Evolutionary conservation across 1,140 invertebrate genomes (phyloP), one percentile per base, ranked within the genome.

Genomic region (Heliconius hewitsoni): DNA sequence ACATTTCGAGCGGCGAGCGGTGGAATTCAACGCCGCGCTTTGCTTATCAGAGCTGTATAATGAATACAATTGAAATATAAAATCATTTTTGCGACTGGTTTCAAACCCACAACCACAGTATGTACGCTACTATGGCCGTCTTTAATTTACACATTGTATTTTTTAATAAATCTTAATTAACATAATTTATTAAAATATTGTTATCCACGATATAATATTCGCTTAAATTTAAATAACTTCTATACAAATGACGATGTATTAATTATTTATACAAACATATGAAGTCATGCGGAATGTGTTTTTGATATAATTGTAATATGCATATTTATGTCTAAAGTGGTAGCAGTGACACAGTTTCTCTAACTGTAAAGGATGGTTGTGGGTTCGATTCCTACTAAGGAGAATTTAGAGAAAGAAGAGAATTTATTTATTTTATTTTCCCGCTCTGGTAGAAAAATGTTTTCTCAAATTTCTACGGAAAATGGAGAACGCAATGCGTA

Each of bases 141-240:
- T 52, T 52, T 52, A 52, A 0, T 52, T 52, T 52, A 52, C 50
- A 57, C n/a, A 66, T 27, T 27, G 8, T 66, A 13, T 66, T 66
- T 66, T 13, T 66, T 66, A 3, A 66, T 30, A 66, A 66, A 30
- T 66, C 8, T 30, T 30, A 66, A 30, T 66, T 66, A 30, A 30
- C 60, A 66, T 66, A 66, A 18, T 66, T 30, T 30, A 66, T 66
- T 66, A 4, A 27, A 66, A 66, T 66, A 66, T 30, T 66, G 60
- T 66, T 66, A 30, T 66, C 60, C n/a, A 27, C 60, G 2, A 66
- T 66, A 27, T 11, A 66, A 66, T 66, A 30, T 18, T 30, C 60
- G 60, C 60, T 66, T 66, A 66, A 66, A 66, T 66, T 66, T 66
- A 66, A 66, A 66, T 66, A 30, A 66, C 60, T 27, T 19, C 13